Evolutionary conservation across 2,888 invertebrate genomes (phyloP).

Genomic region (Sminthurinus aureus): DNA sequence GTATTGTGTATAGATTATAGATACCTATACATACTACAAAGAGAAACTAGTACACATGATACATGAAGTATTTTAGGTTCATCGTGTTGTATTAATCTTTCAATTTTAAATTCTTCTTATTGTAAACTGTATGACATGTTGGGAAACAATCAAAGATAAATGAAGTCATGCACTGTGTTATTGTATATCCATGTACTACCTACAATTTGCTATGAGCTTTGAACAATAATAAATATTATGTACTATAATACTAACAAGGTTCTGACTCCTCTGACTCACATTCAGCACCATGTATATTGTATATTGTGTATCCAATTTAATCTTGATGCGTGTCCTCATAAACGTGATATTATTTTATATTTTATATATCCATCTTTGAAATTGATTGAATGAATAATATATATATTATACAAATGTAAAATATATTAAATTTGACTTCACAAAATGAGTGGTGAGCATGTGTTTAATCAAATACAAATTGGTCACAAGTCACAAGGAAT

Average conservation of each 20-base stretch:
- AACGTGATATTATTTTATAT: too few relatives aligned
- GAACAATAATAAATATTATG: background rate
- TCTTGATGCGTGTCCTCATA: background rate
- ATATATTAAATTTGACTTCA: too few relatives aligned
- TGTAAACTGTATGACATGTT: background rate
- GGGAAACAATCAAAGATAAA: conserved; percentile 8
- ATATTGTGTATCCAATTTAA: background rate
- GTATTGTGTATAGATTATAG: background rate
- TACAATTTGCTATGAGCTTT: too few relatives aligned
- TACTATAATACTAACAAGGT: background rate
- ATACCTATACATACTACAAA: background rate
- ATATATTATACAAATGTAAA: too few relatives aligned
- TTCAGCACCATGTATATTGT: background rate
- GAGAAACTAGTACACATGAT: background rate
- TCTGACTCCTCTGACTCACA: background rate
- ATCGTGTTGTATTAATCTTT: background rate
- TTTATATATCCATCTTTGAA: too few relatives aligned
- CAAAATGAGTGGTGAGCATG: too few relatives aligned
- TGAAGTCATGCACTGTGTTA: background rate
- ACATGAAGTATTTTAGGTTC: background rate
- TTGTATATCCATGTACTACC: background rate
- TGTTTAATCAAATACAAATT: too few relatives aligned
- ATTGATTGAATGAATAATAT: too few relatives aligned
- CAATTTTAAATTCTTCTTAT: background rate
- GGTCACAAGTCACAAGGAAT: too few relatives aligned